Conservation (phyloP, 2,888 invertebrate species). For the Coleophora deauratella region DNA sequence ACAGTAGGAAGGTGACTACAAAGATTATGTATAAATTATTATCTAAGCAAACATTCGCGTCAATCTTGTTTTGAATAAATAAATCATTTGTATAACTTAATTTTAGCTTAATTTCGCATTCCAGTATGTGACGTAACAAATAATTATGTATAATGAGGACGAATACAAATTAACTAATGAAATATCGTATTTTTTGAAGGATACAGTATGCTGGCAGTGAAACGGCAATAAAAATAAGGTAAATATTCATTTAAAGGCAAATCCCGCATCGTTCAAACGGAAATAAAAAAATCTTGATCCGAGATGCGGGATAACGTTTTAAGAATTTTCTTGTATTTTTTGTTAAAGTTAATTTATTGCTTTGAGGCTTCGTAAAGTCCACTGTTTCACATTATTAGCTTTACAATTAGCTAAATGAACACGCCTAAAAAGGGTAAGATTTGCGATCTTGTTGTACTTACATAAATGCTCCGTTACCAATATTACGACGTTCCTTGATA, state of each 20-base stretch:
- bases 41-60: not conserved
- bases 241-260: not conserved
- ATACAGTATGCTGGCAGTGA: not conserved
- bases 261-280: not conserved
- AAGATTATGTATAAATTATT: not conserved
- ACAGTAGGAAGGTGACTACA: too few relatives aligned
- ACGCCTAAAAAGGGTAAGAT: too few relatives aligned
- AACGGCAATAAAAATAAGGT: not conserved
- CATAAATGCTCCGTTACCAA: too few relatives aligned
- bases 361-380: too few relatives aligned
- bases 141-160: constrained; percentile 4
- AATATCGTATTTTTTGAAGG: too few relatives aligned
- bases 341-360: not conserved
- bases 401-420: too few relatives aligned
- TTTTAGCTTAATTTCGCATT: not conserved
- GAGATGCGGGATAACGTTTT: constrained; percentile 1
- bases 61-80: constrained; percentile 1
- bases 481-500: too few relatives aligned
- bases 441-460: too few relatives aligned
- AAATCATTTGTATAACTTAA: not conserved
- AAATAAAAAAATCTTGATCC: too few relatives aligned
- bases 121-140: not conserved
- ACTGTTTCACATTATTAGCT: too few relatives aligned
- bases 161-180: constrained; percentile 1
- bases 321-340: too few relatives aligned